Base-by-base conservation (phyloP, 2,888 invertebrate species). In the Malacosoma neustria region DNA sequence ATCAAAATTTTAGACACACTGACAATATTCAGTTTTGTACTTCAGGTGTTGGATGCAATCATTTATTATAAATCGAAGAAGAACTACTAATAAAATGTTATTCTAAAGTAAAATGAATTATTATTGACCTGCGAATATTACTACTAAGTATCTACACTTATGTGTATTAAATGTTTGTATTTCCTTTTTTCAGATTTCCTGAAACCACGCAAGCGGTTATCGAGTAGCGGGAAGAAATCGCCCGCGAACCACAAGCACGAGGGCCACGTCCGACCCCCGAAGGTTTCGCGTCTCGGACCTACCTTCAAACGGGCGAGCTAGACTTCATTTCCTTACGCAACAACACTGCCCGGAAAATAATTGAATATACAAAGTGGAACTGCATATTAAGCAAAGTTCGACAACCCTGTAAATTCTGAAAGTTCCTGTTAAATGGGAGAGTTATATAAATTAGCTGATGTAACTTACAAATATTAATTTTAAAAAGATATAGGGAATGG, bases 131-230 rank as follows among this genome's bases (percentile, higher is more conserved):
- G n/a, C n/a, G n/a, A n/a, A n/a, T n/a, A n/a, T n/a, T n/a, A n/a
- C n/a, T n/a, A n/a, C n/a, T n/a, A n/a, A n/a, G n/a, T n/a, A n/a
- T n/a, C n/a, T n/a, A n/a, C n/a, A n/a, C n/a, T n/a, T n/a, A n/a
- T 22, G 3, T 22, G 5, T 4, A 7, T 3, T 22, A 22, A 22
- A 22, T 5, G 5, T 0, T 22, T 22, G 1, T 4, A 22, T 49
- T 48, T 59, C 49, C 49, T 36, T 62, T 41, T 85, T 90, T 29
- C 90, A 91, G 91, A 91, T 85, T 91, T 86, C 77, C 82, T 91
- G 88, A 88, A 89, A 66, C 88, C 88, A 40, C 89, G 89, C 69
- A 91, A 91, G 68, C 87, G 89, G 67, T 66, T 85, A 64, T 69
- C 87, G 48, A 77, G 66, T 61, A 69, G 54, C 47, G 80, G 79